Evolutionary conservation across 2,888 invertebrate species (phyloP).

Genomic region (Noctua janthe): DNA sequence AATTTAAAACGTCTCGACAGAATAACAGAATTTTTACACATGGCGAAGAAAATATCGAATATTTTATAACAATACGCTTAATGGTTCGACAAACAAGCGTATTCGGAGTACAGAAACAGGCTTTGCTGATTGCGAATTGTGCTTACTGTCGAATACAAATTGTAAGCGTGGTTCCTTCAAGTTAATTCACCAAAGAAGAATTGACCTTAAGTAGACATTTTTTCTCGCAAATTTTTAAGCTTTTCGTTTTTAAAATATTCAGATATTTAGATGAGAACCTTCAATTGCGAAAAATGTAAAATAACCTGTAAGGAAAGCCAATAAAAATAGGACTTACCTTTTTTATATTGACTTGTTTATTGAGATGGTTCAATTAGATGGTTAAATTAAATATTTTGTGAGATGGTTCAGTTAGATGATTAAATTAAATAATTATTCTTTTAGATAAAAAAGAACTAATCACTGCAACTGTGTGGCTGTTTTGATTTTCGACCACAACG

Average conservation of each 20-base stretch:
- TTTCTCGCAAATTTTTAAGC: constrained; percentile 72
- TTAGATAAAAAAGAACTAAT: too few relatives aligned
- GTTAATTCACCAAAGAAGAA: constrained; percentile 80
- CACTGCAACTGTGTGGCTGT: too few relatives aligned
- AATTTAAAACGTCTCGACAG: constrained; percentile 56
- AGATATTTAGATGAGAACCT: constrained; percentile 57
- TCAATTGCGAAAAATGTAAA: constrained; percentile 49
- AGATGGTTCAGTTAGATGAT: neutral
- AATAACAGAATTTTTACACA: constrained; percentile 61
- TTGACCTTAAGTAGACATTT: constrained; percentile 79
- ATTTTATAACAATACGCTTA: constrained; percentile 75
- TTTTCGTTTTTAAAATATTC: constrained; percentile 65
- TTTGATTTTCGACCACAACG: too few relatives aligned
- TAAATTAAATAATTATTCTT: too few relatives aligned
- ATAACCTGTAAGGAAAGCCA: constrained; percentile 31
- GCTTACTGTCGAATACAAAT: constrained; percentile 85
- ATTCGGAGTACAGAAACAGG: constrained; percentile 79
- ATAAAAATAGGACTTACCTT: neutral
- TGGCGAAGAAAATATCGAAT: constrained; percentile 62
- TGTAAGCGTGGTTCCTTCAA: constrained; percentile 83
- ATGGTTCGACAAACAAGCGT: constrained; percentile 79
- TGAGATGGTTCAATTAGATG: neutral
- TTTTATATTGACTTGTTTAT: neutral
- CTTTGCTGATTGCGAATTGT: constrained; percentile 88
- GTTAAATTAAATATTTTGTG: neutral